A percentile compares a stretch with the other conserved stretches of the same genome.
Evolutionary conservation across 2,797 vertebrate genomes (phyloP).

Genomic region (Halcyon smyrnensis): DNA sequence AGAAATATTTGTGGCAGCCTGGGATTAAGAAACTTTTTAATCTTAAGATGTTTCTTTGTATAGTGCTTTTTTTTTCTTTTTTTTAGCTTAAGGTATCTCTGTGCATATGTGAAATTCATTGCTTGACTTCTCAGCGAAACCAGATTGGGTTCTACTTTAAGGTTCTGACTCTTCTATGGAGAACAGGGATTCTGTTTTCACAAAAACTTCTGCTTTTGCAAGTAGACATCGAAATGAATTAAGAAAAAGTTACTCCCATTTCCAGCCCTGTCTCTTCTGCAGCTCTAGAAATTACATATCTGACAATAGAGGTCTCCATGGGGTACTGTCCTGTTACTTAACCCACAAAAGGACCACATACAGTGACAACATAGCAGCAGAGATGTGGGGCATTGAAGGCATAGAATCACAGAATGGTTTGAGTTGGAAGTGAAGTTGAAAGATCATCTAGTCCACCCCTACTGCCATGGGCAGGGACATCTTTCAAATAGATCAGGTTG

Average conservation of each 20-base stretch:
- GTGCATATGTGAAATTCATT: not conserved
- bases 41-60: not conserved
- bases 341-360: not conserved
- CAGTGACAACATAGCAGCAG: not conserved
- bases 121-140: not conserved
- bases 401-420: not conserved
- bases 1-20: slow-evolving; percentile 15
- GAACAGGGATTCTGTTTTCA: not conserved
- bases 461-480: not conserved
- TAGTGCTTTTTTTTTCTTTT: not conserved
- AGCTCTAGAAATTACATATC: not conserved
- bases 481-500: not conserved
- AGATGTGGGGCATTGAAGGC: not conserved
- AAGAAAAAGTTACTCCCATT: not conserved
- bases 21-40: not conserved
- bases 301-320: not conserved
- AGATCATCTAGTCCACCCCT: not conserved
- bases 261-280: not conserved
- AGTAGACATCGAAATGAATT: not conserved
- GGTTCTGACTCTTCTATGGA: not conserved
- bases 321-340: not conserved
- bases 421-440: not conserved
- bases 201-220: not conserved
- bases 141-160: not conserved
- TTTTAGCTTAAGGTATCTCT: not conserved